A percentile compares a stretch with the other conserved stretches of the same genome.
Conservation (phyloP, 2,113 vertebrate genomes). For the Rhinolophus sinicus region DNA sequence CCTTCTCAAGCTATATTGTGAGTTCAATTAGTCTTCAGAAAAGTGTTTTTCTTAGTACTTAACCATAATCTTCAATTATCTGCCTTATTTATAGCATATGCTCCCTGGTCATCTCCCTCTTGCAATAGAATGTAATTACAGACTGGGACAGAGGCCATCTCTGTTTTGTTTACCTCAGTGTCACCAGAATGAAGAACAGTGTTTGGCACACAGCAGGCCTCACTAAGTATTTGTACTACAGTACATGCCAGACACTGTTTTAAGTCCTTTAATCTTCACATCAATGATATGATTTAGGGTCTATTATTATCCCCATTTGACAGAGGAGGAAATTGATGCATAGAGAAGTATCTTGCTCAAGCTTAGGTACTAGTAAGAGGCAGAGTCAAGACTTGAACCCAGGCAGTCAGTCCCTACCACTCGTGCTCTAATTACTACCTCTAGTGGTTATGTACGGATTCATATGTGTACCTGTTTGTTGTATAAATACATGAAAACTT, state of each 20-base stretch:
- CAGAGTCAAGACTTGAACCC: not conserved
- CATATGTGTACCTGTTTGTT: not conserved
- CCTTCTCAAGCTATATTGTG: not conserved
- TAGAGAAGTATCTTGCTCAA: not conserved
- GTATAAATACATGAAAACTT: conserved; percentile 13
- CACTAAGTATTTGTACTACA: not conserved
- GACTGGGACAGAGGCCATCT: not conserved
- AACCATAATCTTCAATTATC: not conserved
- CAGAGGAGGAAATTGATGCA: not conserved
- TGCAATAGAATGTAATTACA: not conserved
- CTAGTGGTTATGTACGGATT: not conserved
- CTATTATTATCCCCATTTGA: not conserved
- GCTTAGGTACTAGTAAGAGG: not conserved
- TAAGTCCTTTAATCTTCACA: not conserved
- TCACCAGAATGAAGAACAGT: not conserved
- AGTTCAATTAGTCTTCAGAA: not conserved
- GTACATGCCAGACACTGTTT: not conserved
- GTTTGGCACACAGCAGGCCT: not conserved
- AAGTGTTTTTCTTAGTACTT: not conserved
- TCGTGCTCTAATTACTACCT: not conserved
- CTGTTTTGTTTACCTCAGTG: not conserved
- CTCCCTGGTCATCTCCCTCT: not conserved
- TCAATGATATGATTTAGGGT: not conserved
- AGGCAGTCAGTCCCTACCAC: not conserved
- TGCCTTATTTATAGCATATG: not conserved